Conservation (phyloP, 2,797 vertebrate genomes). For the Parambassis ranga region DNA sequence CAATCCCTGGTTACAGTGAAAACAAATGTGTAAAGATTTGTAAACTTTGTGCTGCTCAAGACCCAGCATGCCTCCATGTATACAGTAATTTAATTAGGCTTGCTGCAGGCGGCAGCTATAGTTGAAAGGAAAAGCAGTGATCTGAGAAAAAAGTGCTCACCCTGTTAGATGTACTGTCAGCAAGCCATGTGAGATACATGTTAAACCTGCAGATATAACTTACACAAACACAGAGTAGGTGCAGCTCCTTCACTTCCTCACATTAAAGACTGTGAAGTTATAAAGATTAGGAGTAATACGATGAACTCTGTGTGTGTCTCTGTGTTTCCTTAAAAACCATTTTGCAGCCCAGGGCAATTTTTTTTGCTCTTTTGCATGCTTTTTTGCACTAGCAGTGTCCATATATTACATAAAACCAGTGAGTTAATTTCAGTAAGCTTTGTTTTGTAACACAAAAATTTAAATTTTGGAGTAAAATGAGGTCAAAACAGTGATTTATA, state of each 20-base stretch:
- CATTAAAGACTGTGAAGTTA: background rate
- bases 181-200: background rate
- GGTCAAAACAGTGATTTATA: too few species aligned
- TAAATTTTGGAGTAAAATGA: too few species aligned
- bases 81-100: slow-evolving; percentile 48
- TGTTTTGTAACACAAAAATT: too few species aligned
- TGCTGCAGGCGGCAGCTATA: slow-evolving; percentile 53
- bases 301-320: background rate
- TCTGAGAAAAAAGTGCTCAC: slow-evolving; percentile 37
- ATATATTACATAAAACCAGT: too few species aligned
- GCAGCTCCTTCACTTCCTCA: background rate
- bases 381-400: too few species aligned
- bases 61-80: slow-evolving; percentile 40
- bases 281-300: background rate
- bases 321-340: too few species aligned
- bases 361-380: too few species aligned
- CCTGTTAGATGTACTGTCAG: slow-evolving; percentile 29
- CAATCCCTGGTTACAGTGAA: slow-evolving; percentile 57
- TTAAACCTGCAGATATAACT: slow-evolving; percentile 20
- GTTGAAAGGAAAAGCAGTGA: slow-evolving; percentile 46
- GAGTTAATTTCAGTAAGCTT: too few species aligned
- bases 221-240: slow-evolving; percentile 1
- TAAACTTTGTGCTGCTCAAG: slow-evolving; percentile 38
- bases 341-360: too few species aligned
- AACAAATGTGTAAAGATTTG: slow-evolving; percentile 47